These are phyloP conservation scores for Picathartes gymnocephalus DNA, from an alignment of 2,113 vertebrate species.

Conservation along the genomic window DNA sequence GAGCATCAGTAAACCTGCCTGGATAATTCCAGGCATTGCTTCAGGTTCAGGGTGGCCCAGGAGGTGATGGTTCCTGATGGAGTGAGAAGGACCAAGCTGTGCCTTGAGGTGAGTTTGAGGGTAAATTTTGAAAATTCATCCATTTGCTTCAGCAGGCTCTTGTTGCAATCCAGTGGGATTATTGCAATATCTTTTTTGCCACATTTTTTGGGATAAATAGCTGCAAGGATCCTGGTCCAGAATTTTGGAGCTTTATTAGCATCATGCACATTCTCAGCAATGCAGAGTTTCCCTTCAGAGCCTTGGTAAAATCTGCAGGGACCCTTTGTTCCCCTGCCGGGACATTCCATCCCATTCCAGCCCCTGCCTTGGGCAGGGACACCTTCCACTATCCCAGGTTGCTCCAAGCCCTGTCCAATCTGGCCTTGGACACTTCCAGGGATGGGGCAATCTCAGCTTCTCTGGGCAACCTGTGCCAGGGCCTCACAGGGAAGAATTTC, in stretches of 20 bases:
- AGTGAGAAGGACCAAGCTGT: neutral
- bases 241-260: neutral
- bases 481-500: neutral
- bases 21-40: neutral
- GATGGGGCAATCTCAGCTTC: neutral
- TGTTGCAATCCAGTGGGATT: neutral
- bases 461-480: neutral
- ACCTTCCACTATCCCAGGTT: accelerated
- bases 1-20: neutral
- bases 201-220: neutral
- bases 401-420: neutral
- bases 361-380: too few species aligned
- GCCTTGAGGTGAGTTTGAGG: neutral
- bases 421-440: neutral
- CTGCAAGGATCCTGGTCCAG: neutral
- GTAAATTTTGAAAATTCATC: neutral
- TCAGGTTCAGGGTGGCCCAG: accelerated
- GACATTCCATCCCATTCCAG: neutral
- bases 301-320: neutral
- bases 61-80: accelerated
- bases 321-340: neutral
- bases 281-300: neutral
- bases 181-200: too few species aligned
- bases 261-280: accelerated
- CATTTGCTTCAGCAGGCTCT: neutral